These are phyloP conservation scores for Halcyon smyrnensis DNA, from an alignment of 2,797 vertebrate species.

Conservation along the genomic window DNA sequence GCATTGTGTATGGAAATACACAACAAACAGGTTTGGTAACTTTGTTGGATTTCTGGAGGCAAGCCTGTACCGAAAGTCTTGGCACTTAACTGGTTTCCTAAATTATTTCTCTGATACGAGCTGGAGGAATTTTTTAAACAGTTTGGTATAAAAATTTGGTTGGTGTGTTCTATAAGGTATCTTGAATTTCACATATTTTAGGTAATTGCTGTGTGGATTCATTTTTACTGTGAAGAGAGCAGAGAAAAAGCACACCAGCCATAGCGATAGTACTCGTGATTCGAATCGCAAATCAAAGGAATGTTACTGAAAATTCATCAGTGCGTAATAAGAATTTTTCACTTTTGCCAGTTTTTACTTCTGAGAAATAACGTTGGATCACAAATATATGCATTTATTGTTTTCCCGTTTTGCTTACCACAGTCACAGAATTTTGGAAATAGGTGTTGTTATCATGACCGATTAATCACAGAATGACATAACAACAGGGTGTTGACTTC, in stretches of 20 bases:
- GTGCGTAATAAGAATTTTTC: neutral
- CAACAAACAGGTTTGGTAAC: neutral
- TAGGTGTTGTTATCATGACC: accelerated
- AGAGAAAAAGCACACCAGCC: neutral
- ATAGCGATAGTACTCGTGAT: neutral
- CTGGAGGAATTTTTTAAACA: neutral
- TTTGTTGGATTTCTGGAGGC: neutral
- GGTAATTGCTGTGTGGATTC: neutral
- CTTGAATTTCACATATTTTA: neutral
- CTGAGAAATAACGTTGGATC: neutral
- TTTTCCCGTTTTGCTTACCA: neutral
- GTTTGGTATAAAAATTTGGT: neutral
- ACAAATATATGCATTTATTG: neutral
- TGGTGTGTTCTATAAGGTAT: neutral
- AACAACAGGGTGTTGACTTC: neutral
- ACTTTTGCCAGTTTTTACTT: neutral
- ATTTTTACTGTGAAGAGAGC: neutral
- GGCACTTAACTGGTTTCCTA: neutral
- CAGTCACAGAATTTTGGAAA: neutral
- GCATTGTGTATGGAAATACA: neutral
- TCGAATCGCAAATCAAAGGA: neutral
- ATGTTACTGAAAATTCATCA: neutral
- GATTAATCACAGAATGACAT: neutral
- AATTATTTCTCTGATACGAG: neutral
- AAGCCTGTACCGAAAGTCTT: neutral